Percentiles rank a stretch among this genome's conserved stretches.
phyloP scores from a whole-genome alignment of 2,888 invertebrate species.

The Leucania comma region DNA sequence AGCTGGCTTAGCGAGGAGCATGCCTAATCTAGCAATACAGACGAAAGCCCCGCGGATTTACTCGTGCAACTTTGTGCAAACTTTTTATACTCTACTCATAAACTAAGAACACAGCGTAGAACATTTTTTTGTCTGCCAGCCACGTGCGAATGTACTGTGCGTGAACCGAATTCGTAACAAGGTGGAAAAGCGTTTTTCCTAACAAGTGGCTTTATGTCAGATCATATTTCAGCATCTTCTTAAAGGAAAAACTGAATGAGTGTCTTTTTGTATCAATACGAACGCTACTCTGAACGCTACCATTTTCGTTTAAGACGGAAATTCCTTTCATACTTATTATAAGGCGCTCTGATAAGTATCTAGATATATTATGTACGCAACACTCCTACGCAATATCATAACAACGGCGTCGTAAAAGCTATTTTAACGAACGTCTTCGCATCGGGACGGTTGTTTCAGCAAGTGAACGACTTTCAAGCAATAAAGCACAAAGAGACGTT shows the following conservation, averaged over 20 bases:
- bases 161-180: conserved; percentile 70
- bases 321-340: conserved; percentile 28
- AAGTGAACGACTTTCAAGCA: conserved; percentile 82
- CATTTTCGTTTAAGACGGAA: conserved; percentile 14
- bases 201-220: conserved; percentile 48
- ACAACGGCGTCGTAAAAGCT: conserved; percentile 73
- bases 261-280: conserved; percentile 2
- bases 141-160: conserved; percentile 65
- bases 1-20: conserved; percentile 71
- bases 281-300: conserved; percentile 23
- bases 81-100: conserved; percentile 69
- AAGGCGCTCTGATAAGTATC: conserved; percentile 39
- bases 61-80: conserved; percentile 63
- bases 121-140: conserved; percentile 67
- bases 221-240: conserved; percentile 56
- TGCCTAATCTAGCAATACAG: conserved; percentile 76
- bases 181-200: conserved; percentile 56
- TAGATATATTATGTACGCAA: conserved; percentile 48
- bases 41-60: conserved; percentile 70
- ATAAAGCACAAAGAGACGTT: conserved; percentile 83
- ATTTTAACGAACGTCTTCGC: conserved; percentile 77
- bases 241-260: conserved; percentile 29
- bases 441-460: conserved; percentile 74
- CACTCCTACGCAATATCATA: conserved; percentile 66
- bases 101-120: conserved; percentile 69